A percentile compares a stretch with the other conserved stretches of the same genome.
Conservation (phyloP, 2,797 vertebrate genomes). For the Protosalanx chinensis region DNA sequence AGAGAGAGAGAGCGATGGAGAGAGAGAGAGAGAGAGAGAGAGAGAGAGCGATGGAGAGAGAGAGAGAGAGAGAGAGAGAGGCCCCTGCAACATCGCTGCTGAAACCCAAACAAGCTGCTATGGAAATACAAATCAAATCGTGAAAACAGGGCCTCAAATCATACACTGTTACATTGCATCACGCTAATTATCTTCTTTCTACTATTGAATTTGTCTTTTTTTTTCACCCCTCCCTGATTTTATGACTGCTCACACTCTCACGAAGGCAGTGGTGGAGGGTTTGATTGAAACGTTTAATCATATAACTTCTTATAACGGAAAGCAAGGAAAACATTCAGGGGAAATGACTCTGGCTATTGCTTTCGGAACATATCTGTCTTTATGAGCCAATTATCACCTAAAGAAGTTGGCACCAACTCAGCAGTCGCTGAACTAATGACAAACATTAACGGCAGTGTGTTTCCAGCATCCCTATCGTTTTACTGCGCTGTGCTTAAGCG, state of each 20-base stretch:
- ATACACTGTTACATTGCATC: conserved; percentile 49
- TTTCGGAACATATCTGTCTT: conserved; percentile 66
- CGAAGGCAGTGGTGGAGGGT: conserved; percentile 34
- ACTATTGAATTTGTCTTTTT: conserved; percentile 42
- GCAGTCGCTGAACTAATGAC: conserved; percentile 60
- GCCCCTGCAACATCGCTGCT: conserved; percentile 29
- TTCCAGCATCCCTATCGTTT: conserved; percentile 49
- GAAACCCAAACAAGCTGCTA: conserved; percentile 42
- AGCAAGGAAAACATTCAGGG: conserved; percentile 36
- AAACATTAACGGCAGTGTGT: conserved; percentile 65
- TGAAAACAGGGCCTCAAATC: conserved; percentile 49
- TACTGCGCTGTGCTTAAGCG: conserved; percentile 40
- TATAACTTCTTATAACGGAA: conserved; percentile 50
- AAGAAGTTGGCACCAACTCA: conserved; percentile 53
- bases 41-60: background rate
- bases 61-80: conserved; percentile 28
- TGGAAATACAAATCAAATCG: conserved; percentile 60
- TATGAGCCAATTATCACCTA: conserved; percentile 71
- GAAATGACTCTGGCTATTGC: conserved; percentile 50
- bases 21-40: too few species aligned
- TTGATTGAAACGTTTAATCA: conserved; percentile 56
- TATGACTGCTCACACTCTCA: conserved; percentile 49
- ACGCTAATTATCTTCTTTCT: conserved; percentile 51
- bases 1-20: too few species aligned
- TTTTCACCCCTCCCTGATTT: conserved; percentile 35